Conservation (phyloP, 2,797 vertebrate genomes). For the Silurus aristotelis region DNA sequence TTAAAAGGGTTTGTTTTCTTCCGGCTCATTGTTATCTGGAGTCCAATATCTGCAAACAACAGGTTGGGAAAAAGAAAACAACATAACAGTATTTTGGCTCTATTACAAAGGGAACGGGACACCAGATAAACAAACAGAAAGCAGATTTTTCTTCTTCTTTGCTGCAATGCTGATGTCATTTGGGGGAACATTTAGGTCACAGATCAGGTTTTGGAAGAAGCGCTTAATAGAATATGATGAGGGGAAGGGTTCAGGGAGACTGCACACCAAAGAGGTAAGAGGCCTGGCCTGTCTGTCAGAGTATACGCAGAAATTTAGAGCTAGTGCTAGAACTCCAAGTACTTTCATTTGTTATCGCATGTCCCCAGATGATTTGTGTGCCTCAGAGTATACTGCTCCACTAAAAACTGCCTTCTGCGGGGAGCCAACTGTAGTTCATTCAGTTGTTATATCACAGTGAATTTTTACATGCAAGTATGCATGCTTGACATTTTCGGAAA, state of each 20-base stretch:
- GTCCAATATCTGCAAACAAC: constrained; percentile 78
- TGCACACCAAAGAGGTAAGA: constrained; percentile 13
- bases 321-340: constrained; percentile 43
- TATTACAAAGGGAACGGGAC: constrained; percentile 55
- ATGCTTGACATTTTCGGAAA: constrained; percentile 21
- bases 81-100: constrained; percentile 59
- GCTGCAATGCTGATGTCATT: constrained; percentile 66
- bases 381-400: constrained; percentile 11
- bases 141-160: constrained; percentile 52
- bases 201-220: constrained; percentile 56
- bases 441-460: constrained; percentile 22
- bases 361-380: constrained; percentile 38
- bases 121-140: constrained; percentile 58
- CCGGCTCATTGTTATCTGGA: constrained; percentile 73
- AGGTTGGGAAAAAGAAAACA: constrained; percentile 59
- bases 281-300: constrained; percentile 36
- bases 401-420: constrained; percentile 8
- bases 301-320: constrained; percentile 23
- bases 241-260: constrained; percentile 53
- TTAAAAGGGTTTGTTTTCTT: constrained; percentile 77
- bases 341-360: constrained; percentile 41
- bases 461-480: background rate
- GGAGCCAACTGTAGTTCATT: constrained; percentile 6
- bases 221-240: constrained; percentile 53
- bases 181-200: constrained; percentile 63